phyloP scores from a whole-genome alignment of 1,140 invertebrate genomes.

The Drosophila kanapiae region DNA sequence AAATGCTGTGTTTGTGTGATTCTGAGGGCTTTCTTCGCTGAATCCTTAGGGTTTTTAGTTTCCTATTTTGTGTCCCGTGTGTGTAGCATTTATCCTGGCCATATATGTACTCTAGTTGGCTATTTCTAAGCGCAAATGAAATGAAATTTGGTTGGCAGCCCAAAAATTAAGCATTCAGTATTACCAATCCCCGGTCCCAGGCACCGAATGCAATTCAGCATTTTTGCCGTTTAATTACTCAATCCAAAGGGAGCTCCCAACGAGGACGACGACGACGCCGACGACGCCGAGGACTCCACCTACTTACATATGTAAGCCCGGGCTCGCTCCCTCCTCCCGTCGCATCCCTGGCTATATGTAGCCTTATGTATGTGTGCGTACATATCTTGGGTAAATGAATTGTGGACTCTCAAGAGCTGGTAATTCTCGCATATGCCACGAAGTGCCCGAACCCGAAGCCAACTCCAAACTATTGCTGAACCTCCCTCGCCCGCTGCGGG shows the following conservation, averaged over 20 bases:
- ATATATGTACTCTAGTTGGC: not conserved
- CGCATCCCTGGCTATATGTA: constrained; percentile 2
- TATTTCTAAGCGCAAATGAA: constrained; percentile 6
- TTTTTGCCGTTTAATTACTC: constrained; percentile 63
- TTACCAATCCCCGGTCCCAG: constrained; percentile 22
- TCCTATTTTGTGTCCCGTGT: too few species aligned
- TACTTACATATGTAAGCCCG: constrained; percentile 50
- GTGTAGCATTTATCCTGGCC: not conserved
- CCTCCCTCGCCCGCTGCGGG: constrained; percentile 29
- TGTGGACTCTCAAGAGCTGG: constrained; percentile 25
- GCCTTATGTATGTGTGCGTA: not conserved
- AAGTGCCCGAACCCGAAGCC: not conserved
- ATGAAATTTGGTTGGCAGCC: constrained; percentile 10
- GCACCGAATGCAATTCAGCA: constrained; percentile 50
- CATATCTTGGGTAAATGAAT: constrained; percentile 25
- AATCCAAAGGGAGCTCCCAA: constrained; percentile 23
- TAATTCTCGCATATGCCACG: constrained; percentile 38
- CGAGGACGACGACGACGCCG: not conserved
- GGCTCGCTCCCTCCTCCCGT: not conserved
- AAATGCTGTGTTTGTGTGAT: not conserved
- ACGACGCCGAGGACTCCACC: constrained; percentile 24
- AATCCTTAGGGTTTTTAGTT: not conserved
- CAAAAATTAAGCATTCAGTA: constrained; percentile 2
- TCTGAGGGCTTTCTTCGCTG: not conserved
- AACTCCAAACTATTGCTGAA: constrained; percentile 43